Evolutionary conservation across 2,797 vertebrate species (phyloP), one percentile per base, ranked within the genome.

Genomic region (Geotrypetes seraphini): DNA sequence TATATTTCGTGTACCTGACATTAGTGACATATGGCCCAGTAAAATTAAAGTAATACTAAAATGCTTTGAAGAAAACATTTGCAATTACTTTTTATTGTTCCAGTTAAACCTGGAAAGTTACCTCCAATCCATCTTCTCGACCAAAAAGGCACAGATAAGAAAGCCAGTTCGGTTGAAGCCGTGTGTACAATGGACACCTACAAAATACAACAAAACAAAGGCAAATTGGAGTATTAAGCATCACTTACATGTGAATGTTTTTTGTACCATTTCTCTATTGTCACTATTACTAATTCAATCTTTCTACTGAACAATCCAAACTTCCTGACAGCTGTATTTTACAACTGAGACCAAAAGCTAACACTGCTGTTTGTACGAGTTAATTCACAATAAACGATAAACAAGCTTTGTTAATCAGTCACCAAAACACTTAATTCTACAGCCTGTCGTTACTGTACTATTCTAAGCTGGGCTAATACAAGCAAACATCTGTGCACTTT

Each of bases 111-210:
- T 39, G 34, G 13, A 50, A 51, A 60, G 43, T 84, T 85, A 99
- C 96, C 95, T 98, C 96, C 95, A 99, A 78, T 98, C 95, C 90
- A 97, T 76, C 68, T 97, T 98, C 71, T 95, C 92, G 6, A 98
- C 93, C 77, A 99, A 79, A 81, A 91, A 99, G 27, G 92, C 92
- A 78, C 92, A 97, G 62, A 99, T 88, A 60, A 99, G 86, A 67
- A 97, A 97, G 53, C 96, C 95, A 8, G 96, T 99, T 45, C 94
- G 83, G 41, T 98, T 99, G 78, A 99, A 99, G 63, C 96, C 95
- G 50, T 99, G 94, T 3, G 95, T 98, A 73, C 96, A 99, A 68
- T 99, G 96, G 68, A 99, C 88, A 75, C 96, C 94, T 99, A 73
- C 14, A 60, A 70, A 70, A 37, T 53, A 11, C 29, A 52, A 3